phyloP scores from a whole-genome alignment of 2,113 vertebrate species.

The Larimichthys polyactis region DNA sequence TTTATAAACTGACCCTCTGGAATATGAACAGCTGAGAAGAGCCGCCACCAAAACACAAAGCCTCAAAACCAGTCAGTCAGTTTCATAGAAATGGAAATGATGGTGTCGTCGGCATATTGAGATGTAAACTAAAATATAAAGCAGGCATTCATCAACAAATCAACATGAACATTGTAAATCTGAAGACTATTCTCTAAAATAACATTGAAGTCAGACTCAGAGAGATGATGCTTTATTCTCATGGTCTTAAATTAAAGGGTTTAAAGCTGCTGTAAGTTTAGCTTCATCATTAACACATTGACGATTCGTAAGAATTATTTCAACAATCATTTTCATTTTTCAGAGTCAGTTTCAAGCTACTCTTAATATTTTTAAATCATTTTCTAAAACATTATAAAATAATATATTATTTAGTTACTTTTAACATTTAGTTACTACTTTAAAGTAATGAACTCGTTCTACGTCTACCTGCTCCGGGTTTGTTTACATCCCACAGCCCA shows the following conservation, averaged over 20 bases:
- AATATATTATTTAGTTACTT: background rate
- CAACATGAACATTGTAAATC: background rate
- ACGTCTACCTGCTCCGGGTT: background rate
- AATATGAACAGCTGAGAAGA: slow-evolving; percentile 59
- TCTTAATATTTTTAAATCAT: background rate
- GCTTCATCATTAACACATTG: background rate
- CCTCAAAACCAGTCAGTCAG: background rate
- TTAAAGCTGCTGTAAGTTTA: slow-evolving; percentile 4
- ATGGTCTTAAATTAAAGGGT: slow-evolving; percentile 65
- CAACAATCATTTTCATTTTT: background rate
- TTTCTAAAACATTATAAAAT: background rate
- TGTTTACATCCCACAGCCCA: background rate
- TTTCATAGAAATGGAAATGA: background rate
- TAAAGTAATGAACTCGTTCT: background rate
- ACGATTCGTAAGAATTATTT: background rate
- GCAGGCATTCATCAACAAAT: background rate
- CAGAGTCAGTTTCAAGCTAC: background rate
- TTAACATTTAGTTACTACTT: background rate
- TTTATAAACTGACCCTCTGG: slow-evolving; percentile 76
- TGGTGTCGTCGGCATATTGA: slow-evolving; percentile 5
- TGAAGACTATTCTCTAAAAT: background rate
- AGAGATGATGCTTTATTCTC: slow-evolving; percentile 21
- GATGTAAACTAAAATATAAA: background rate
- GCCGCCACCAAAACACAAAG: background rate
- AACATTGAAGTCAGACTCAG: background rate